phyloP scores from a whole-genome alignment of 92 coral and sea anemone species.

The Hydrozoanthus gracilis region DNA sequence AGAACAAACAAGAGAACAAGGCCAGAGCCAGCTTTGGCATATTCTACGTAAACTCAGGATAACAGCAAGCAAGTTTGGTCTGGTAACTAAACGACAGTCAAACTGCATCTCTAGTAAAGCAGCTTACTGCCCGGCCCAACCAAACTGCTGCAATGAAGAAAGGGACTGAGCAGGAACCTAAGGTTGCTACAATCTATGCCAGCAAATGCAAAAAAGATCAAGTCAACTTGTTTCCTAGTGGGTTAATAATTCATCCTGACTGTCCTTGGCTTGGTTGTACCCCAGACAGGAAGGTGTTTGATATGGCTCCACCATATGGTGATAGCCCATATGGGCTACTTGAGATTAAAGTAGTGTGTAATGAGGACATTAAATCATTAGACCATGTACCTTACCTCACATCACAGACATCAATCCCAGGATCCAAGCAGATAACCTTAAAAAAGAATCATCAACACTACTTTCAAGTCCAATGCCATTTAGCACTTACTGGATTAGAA shows the following conservation, averaged over 20 bases:
- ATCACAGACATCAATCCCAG: constrained; percentile 4
- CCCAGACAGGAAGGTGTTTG: constrained; percentile 63
- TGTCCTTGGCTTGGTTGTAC: constrained; percentile 76
- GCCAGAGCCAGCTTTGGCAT: constrained; percentile 40
- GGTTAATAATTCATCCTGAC: constrained; percentile 49
- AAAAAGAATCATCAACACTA: constrained; percentile 53
- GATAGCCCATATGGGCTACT: constrained; percentile 58
- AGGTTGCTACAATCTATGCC: constrained; percentile 57
- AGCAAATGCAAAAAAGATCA: constrained; percentile 29
- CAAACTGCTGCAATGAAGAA: constrained; percentile 57
- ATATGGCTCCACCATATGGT: constrained; percentile 50
- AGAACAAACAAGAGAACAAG: constrained; percentile 33
- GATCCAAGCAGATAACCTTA: constrained; percentile 26
- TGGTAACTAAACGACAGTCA: constrained; percentile 34
- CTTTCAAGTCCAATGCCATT: constrained; percentile 67
- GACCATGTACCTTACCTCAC: constrained; percentile 45
- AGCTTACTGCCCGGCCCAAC: constrained; percentile 38
- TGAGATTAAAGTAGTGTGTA: constrained; percentile 63
- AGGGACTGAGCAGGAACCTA: constrained; percentile 56
- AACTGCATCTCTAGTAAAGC: constrained; percentile 51
- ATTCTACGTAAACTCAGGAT: constrained; percentile 30
- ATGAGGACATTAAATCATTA: constrained; percentile 55
- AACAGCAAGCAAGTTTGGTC: constrained; percentile 59
- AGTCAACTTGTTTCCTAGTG: constrained; percentile 54
- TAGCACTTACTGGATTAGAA: constrained; percentile 61